Conservation (phyloP, 2,797 vertebrate species). For the Anas bernieri region DNA sequence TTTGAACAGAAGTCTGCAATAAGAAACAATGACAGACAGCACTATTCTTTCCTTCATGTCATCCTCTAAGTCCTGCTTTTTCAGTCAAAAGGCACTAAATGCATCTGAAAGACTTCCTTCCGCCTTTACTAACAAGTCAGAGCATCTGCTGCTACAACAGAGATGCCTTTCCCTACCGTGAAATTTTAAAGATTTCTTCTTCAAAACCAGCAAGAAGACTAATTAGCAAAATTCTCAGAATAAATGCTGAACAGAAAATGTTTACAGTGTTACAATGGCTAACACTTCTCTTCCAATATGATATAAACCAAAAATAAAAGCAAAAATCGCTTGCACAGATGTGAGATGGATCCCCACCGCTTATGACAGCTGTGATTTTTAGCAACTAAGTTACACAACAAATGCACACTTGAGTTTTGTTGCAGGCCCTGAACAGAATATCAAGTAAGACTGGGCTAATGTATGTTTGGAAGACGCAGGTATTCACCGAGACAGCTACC, state of each 20-base stretch:
- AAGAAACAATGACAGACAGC: background rate
- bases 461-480: background rate
- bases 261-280: slow-evolving; percentile 19
- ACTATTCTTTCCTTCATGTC: background rate
- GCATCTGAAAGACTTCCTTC: slow-evolving; percentile 1
- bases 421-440: background rate
- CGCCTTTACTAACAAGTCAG: slow-evolving; percentile 10
- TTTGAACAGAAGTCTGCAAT: background rate
- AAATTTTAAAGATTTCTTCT: slow-evolving; percentile 40
- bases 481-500: background rate
- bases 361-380: slow-evolving; percentile 22
- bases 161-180: slow-evolving; percentile 22
- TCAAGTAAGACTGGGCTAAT: background rate
- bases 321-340: background rate
- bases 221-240: slow-evolving; percentile 38
- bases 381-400: slow-evolving; percentile 38
- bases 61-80: background rate
- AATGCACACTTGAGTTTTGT: background rate
- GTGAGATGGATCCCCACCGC: background rate
- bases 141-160: slow-evolving; percentile 20
- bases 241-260: slow-evolving; percentile 9
- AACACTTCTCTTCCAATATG: background rate
- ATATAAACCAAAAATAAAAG: background rate
- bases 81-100: slow-evolving; percentile 14
- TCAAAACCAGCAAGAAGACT: slow-evolving; percentile 36